Percentiles rank a stretch among this genome's conserved stretches.
Evolutionary conservation across 1,140 invertebrate genomes (phyloP).

Genomic region (Ridgeia piscesae): DNA sequence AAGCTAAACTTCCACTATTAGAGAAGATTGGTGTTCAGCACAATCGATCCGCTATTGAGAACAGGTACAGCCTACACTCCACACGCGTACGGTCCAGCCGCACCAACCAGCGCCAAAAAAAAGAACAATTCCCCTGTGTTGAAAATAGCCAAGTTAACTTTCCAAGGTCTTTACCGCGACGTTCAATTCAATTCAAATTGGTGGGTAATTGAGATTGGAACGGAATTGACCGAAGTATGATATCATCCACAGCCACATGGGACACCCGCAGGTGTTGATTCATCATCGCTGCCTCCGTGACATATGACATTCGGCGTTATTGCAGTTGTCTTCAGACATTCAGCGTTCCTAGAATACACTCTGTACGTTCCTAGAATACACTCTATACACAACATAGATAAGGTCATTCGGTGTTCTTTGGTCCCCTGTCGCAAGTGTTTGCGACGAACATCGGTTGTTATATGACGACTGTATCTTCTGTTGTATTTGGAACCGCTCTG

Average conservation of each 20-base stretch:
- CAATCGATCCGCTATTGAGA: too few species aligned
- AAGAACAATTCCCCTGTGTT: too few species aligned
- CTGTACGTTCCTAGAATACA: not conserved
- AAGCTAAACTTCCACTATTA: too few species aligned
- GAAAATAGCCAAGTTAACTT: too few species aligned
- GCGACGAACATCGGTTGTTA: not conserved
- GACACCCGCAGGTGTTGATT: not conserved
- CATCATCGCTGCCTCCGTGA: not conserved
- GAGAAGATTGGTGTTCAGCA: too few species aligned
- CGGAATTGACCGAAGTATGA: not conserved
- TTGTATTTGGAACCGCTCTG: not conserved
- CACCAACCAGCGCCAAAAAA: too few species aligned
- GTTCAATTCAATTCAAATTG: too few species aligned
- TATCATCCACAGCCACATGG: not conserved
- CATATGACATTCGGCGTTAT: not conserved
- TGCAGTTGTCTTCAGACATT: not conserved
- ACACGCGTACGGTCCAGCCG: too few species aligned
- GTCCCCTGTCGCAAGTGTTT: not conserved
- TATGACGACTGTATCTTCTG: not conserved
- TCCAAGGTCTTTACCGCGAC: too few species aligned
- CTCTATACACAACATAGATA: not conserved
- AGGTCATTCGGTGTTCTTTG: not conserved
- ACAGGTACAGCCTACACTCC: too few species aligned
- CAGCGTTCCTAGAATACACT: not conserved
- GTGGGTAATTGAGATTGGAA: too few species aligned